These are phyloP conservation scores for Neoitamus cyanurus DNA, from an alignment of 2,888 invertebrate genomes.

Conservation along the genomic window DNA sequence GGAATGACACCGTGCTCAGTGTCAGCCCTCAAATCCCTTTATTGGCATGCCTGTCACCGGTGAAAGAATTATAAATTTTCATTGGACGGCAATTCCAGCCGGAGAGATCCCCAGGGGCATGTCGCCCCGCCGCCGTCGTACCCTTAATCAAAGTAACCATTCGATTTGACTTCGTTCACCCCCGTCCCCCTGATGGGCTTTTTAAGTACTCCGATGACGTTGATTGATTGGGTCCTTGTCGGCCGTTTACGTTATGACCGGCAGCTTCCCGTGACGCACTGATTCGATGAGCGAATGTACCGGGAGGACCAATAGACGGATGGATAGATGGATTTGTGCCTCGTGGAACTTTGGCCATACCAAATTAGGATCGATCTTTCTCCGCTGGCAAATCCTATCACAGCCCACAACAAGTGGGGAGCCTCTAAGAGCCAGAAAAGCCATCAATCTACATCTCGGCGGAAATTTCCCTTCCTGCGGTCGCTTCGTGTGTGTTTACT, in stretches of 20 bases:
- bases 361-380: neutral
- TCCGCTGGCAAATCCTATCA: neutral
- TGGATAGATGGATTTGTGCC: neutral
- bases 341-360: neutral
- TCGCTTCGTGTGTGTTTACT: neutral
- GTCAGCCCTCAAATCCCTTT: neutral
- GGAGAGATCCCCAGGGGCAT: neutral
- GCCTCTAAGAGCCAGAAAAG: neutral
- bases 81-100: neutral
- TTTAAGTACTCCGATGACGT: slow-evolving; percentile 6
- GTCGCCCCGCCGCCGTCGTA: neutral
- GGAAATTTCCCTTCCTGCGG: neutral
- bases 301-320: neutral
- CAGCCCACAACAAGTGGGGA: neutral
- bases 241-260: neutral
- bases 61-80: slow-evolving; percentile 8
- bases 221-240: slow-evolving; percentile 15
- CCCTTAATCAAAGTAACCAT: neutral
- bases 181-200: neutral
- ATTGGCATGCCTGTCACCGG: neutral
- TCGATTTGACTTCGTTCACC: neutral
- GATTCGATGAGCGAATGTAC: neutral
- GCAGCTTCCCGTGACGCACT: neutral
- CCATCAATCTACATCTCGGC: neutral
- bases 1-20: slow-evolving; percentile 5